Base-by-base conservation (phyloP, 1,140 invertebrate species). In the Drosophila rhopaloa region DNA sequence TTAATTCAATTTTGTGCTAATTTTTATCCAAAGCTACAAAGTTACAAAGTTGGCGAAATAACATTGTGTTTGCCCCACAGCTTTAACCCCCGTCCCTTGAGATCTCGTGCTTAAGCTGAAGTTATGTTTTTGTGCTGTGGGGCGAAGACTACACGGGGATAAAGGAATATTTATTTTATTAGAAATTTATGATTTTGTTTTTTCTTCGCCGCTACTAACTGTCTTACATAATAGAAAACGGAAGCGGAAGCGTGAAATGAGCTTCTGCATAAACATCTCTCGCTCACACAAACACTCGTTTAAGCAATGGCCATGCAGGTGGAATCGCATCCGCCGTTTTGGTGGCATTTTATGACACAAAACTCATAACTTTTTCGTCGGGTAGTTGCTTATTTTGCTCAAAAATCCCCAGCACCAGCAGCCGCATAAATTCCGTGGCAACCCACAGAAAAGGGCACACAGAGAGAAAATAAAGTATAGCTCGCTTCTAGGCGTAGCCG, bases 141-240 rank as follows among this genome's bases (percentile, higher is more conserved):
- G 61, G 67, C 63, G 54, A 56, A 56, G 44, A 58, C 75, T 47
- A 70, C 48, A 77, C 66, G 47, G 50, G 75, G 79, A 88, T 88
- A 88, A 89, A 67, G 78, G 79, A 80, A 89, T 84, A 89, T 89
- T 89, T 89, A 89, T 89, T 84, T 89, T 84, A 89, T 89, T 90
- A 78, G 54, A 62, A 89, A 89, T 89, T 89, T 89, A 89, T 89
- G 84, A 89, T 89, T 89, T 89, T 89, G 84, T 89, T 89, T 89
- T 89, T 89, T 68, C 62, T 59, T 40, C 35, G 38, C 16, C 50
- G 7, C 14, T 40, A 56, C 38, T 55, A 35, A 55, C 14, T 58
- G 48, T 24, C 57, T 63, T 56, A 71, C 68, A 89, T 81, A 81
- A 84, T 80, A 79, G 76, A 72, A 89, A 89, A 47, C 84, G 84